phyloP scores from a whole-genome alignment of 2,888 invertebrate genomes.

The Clusia tigrina region DNA sequence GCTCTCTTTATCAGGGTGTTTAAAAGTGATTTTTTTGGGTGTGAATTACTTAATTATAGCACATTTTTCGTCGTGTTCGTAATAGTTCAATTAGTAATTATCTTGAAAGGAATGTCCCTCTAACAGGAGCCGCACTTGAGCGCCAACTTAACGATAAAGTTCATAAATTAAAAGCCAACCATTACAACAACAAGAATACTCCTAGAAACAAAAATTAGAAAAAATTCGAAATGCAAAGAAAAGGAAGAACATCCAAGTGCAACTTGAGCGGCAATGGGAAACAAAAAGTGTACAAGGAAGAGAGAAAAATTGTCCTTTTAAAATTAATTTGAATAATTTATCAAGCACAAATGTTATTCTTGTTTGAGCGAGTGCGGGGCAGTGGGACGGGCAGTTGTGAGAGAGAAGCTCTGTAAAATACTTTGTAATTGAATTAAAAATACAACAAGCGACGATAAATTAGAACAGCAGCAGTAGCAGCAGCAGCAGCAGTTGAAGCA shows the following conservation, averaged over 20 bases:
- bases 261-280: background rate
- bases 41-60: no score
- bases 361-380: background rate
- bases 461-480: background rate
- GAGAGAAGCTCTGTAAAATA: background rate
- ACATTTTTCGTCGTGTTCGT: no score
- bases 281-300: background rate
- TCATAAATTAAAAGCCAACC: no score
- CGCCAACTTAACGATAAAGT: background rate
- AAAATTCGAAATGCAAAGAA: conserved; percentile 9
- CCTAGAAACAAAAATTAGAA: background rate
- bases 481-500: background rate
- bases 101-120: no score
- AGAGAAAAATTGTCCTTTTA: conserved; percentile 14
- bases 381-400: background rate
- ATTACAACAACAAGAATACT: background rate
- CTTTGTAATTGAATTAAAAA: conserved; percentile 10
- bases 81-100: no score
- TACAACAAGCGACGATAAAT: conserved; percentile 10
- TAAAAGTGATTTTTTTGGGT: no score
- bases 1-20: no score
- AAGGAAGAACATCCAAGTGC: background rate
- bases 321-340: conserved; percentile 23
- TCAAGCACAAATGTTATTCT: background rate
- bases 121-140: no score